These are phyloP conservation scores for Noturus placidus DNA, from an alignment of 2,113 vertebrate genomes.

Conservation along the genomic window DNA sequence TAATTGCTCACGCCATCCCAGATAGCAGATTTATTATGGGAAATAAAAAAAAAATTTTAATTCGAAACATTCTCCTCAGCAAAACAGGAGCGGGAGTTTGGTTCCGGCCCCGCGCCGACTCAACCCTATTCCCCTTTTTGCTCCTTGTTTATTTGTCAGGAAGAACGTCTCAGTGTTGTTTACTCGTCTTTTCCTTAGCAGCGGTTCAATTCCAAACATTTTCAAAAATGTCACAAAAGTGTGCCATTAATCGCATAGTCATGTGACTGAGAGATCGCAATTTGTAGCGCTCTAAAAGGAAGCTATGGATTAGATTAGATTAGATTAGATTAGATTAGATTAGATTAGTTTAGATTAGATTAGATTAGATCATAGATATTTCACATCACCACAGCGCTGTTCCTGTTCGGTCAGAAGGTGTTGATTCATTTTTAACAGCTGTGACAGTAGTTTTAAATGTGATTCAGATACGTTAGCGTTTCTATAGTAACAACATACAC, in stretches of 20 bases:
- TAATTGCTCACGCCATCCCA: constrained; percentile 6
- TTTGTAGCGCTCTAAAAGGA: not conserved
- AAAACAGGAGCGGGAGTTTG: constrained; percentile 8
- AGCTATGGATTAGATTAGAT: not conserved
- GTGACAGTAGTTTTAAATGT: too few species aligned
- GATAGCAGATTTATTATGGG: constrained; percentile 31
- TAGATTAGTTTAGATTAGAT: not conserved
- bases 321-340: not conserved
- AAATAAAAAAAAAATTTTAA: not conserved
- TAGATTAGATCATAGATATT: not conserved
- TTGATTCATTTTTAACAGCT: not conserved
- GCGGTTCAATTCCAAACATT: not conserved
- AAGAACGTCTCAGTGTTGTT: not conserved
- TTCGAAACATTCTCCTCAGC: constrained; percentile 15
- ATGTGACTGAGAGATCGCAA: not conserved
- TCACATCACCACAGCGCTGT: not conserved
- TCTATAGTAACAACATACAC: not conserved
- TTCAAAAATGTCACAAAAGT: not conserved
- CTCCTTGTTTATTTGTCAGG: not conserved
- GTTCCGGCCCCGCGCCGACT: not conserved
- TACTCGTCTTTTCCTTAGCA: not conserved
- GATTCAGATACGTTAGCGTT: not conserved
- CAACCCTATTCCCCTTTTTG: not conserved
- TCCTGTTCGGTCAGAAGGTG: not conserved
- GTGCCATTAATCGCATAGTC: not conserved